These are phyloP conservation scores for Plecturocebus donacophilus DNA, from an alignment of 2,113 vertebrate species.

Conservation along the genomic window DNA sequence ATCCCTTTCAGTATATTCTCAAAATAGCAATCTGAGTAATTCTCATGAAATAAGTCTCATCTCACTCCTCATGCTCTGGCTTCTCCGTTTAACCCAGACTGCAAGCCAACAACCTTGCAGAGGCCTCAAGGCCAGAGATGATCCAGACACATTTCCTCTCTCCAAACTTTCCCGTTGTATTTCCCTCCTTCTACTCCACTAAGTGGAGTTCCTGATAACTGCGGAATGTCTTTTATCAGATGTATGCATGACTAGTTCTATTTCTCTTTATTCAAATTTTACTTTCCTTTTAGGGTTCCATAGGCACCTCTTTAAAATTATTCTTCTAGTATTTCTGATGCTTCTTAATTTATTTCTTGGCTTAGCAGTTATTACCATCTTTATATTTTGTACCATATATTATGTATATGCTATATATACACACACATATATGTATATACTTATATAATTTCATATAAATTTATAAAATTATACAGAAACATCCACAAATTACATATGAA, in stretches of 20 bases:
- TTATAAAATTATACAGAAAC: neutral
- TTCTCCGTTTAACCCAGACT: neutral
- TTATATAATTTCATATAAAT: neutral
- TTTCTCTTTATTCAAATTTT: neutral
- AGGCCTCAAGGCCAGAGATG: neutral
- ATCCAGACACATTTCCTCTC: neutral
- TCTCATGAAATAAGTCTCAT: fast-evolving
- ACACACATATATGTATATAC: neutral
- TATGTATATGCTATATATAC: neutral
- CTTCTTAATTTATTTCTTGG: neutral
- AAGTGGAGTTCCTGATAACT: neutral
- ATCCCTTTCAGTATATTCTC: neutral
- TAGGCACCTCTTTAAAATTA: neutral
- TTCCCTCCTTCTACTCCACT: neutral
- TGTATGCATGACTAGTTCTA: fast-evolving
- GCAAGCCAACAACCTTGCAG: fast-evolving
- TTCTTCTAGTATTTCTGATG: neutral
- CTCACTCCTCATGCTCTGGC: fast-evolving
- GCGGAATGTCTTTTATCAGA: neutral
- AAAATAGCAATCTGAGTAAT: neutral
- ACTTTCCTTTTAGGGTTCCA: neutral
- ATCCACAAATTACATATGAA: neutral
- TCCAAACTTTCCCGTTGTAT: fast-evolving
- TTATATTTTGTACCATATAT: neutral
- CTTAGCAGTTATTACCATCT: neutral